Evolutionary conservation across 2,113 vertebrate genomes (phyloP).

Genomic region (Isichthys henryi): DNA sequence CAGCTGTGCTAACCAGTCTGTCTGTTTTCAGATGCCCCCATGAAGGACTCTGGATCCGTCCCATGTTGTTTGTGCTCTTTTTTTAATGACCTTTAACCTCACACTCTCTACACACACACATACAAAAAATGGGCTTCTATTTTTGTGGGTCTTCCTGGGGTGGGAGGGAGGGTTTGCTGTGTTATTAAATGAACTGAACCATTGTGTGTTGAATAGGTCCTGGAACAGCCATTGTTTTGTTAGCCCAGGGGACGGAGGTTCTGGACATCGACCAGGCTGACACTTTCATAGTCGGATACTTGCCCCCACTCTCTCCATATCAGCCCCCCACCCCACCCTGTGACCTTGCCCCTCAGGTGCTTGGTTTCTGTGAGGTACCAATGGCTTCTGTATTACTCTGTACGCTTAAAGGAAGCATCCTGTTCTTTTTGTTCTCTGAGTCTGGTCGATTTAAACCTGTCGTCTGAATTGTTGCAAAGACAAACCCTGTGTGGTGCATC

Average conservation of each 20-base stretch:
- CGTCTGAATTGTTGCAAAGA: constrained; percentile 25
- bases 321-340: background rate
- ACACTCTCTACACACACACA: background rate
- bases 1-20: background rate
- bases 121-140: background rate
- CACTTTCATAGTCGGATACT: constrained; percentile 46
- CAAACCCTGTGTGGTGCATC: background rate
- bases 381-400: constrained; percentile 26
- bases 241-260: constrained; percentile 57
- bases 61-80: background rate
- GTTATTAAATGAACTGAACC: constrained; percentile 45
- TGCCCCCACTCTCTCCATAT: constrained; percentile 19
- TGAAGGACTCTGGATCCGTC: background rate
- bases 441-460: background rate
- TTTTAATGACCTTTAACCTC: background rate
- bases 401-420: constrained; percentile 36
- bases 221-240: constrained; percentile 58
- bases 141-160: background rate
- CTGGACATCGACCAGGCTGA: constrained; percentile 50
- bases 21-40: background rate
- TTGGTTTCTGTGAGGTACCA: background rate
- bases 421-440: background rate
- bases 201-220: constrained; percentile 58
- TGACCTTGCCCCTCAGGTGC: background rate
- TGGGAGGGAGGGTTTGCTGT: constrained; percentile 24